phyloP scores from a whole-genome alignment of 2,113 vertebrate species.

The Tenrec ecaudatus region DNA sequence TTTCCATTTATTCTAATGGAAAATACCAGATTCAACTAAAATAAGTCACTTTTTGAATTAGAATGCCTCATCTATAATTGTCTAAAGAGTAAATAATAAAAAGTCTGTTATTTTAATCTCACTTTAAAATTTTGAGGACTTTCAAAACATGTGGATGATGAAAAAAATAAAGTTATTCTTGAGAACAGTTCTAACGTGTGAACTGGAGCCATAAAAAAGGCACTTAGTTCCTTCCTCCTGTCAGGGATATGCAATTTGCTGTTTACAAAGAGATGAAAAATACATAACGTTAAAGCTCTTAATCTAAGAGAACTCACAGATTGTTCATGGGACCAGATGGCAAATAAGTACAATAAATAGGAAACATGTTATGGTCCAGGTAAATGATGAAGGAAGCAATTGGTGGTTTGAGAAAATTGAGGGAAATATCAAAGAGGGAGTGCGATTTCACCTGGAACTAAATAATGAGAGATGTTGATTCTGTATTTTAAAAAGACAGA shows the following conservation, averaged over 20 bases:
- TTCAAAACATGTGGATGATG: background rate
- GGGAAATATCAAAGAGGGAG: background rate
- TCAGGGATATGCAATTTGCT: background rate
- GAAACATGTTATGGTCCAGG: background rate
- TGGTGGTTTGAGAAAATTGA: background rate
- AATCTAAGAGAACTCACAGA: background rate
- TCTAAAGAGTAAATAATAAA: background rate
- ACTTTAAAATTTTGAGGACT: too few relatives aligned
- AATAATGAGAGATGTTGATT: background rate
- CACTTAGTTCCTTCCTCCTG: background rate
- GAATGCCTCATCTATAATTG: background rate
- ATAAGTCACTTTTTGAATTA: background rate
- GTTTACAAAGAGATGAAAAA: constrained; percentile 37
- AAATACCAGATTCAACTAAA: constrained; percentile 1
- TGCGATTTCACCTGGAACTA: background rate
- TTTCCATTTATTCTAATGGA: constrained; percentile 58
- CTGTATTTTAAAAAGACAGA: background rate
- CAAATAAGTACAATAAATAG: background rate
- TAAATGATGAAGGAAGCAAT: background rate
- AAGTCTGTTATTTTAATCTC: background rate
- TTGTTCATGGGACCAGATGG: background rate
- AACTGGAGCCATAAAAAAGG: background rate
- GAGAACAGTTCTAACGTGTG: background rate
- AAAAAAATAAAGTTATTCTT: background rate
- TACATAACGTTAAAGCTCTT: constrained; percentile 35